Conservation (phyloP, 2,113 vertebrate genomes). For the Malurus cyaneus region DNA sequence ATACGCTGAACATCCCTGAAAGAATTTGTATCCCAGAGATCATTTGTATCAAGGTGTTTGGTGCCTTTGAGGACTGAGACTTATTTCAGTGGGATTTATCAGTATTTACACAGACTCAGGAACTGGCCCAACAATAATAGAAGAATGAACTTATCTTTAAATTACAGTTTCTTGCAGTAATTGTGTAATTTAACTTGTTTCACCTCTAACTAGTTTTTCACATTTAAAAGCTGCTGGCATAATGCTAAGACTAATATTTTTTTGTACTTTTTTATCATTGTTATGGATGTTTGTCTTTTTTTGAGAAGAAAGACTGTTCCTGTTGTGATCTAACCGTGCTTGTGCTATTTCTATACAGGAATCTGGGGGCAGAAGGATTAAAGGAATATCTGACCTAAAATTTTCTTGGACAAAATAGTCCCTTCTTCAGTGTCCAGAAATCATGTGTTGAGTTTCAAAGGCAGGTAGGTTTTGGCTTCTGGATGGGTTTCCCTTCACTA, state of each 20-base stretch:
- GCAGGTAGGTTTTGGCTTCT: not conserved
- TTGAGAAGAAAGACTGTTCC: not conserved
- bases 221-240: not conserved
- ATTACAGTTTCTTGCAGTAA: not conserved
- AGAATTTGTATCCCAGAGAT: not conserved
- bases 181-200: not conserved
- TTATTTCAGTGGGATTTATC: not conserved
- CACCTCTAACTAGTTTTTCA: not conserved
- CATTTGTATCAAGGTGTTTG: not conserved
- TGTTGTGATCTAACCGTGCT: not conserved
- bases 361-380: not conserved
- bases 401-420: not conserved
- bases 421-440: not conserved
- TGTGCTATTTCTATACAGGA: not conserved
- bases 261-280: conserved; percentile 14
- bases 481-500: not conserved
- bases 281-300: not conserved
- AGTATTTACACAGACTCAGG: conserved; percentile 8
- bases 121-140: not conserved
- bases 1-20: not conserved
- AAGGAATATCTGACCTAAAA: not conserved
- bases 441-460: not conserved
- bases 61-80: not conserved
- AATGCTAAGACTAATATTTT: conserved; percentile 33
- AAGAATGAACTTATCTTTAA: not conserved